Conservation (phyloP, 1,140 invertebrate genomes). For the Dendroctonus valens region DNA sequence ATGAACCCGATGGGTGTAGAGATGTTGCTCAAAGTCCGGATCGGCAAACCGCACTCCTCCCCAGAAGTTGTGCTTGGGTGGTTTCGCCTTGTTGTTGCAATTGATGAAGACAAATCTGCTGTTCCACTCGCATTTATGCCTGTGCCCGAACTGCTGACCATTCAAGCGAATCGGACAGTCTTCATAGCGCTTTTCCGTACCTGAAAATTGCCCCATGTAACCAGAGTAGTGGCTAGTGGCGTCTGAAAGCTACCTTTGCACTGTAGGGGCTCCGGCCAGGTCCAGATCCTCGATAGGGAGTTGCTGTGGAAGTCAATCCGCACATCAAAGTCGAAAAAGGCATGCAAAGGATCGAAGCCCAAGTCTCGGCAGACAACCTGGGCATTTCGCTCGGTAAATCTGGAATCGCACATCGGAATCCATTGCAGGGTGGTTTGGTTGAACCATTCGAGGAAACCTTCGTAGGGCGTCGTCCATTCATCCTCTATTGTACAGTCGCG, state of each 20-base stretch:
- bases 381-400: constrained; percentile 93
- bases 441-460: constrained; percentile 92
- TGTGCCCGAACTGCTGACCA: constrained; percentile 81
- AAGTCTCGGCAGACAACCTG: constrained; percentile 93
- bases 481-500: constrained; percentile 64
- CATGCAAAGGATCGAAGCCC: constrained; percentile 86
- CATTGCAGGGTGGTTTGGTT: constrained; percentile 93
- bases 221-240: not conserved
- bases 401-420: constrained; percentile 93
- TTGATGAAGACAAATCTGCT: constrained; percentile 91
- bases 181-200: constrained; percentile 77
- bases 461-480: constrained; percentile 55
- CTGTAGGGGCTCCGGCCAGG: constrained; percentile 91
- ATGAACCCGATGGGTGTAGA: constrained; percentile 79
- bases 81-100: constrained; percentile 78
- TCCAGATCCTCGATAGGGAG: constrained; percentile 80
- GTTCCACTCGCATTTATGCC: constrained; percentile 83
- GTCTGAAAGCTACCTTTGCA: constrained; percentile 61
- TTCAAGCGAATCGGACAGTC: constrained; percentile 88
- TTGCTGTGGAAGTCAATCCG: constrained; percentile 84
- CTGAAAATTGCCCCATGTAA: constrained; percentile 1
- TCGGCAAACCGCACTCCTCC: constrained; percentile 92
- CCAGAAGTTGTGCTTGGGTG: constrained; percentile 80
- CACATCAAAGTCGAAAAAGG: constrained; percentile 77
- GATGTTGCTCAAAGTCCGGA: constrained; percentile 82